Evolutionary conservation across 2,888 invertebrate genomes (phyloP), one percentile per base, ranked within the genome.

Genomic region (Mimumesa dahlbomi): DNA sequence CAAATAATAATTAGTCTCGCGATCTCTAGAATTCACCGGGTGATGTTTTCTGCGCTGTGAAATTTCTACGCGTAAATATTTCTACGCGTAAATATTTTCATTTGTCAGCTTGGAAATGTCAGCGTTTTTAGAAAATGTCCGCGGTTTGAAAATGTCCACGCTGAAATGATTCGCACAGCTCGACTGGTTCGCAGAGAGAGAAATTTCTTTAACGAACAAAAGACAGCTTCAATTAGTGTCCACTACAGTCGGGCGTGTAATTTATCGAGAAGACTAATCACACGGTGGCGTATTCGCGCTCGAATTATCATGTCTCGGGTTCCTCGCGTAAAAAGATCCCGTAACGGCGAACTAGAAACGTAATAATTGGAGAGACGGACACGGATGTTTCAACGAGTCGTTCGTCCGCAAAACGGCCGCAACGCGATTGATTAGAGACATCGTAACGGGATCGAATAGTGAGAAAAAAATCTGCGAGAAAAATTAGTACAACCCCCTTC

Each of bases 321-420:
- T 45, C 58, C 48, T 58, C 2, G 2, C 11, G 34, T 13, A 18
- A 43, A 31, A 63, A 70, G 57, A 70, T 72, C 59, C 19, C 18
- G 50, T 68, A 42, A 45, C 75, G 14, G 43, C n/a, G 50, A 70
- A 73, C 64, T 45, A 49, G 69, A 70, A 67, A 70, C 42, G 63
- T 42, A 40, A 25, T 76, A 73, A 77, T 76, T 73, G 65, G 2
- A 67, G 63, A 34, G n/a, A n/a, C n/a, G 36, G 57, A 56, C 53
- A 19, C 13, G 6, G 45, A 18, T 29, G 29, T 22, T 22, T 42
- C 25, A 2, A n/a, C 21, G n/a, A n/a, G 34, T 11, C 38, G 13
- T 59, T 62, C 40, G 45, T 0, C 31, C 21, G 25, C 36, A 5
- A 21, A 42, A 19, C 21, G 40, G 38, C 54, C 38, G n/a, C 56